Conservation (phyloP, 37 sponge, comb jelly and placozoan species). For the Oscarella lobularis region DNA sequence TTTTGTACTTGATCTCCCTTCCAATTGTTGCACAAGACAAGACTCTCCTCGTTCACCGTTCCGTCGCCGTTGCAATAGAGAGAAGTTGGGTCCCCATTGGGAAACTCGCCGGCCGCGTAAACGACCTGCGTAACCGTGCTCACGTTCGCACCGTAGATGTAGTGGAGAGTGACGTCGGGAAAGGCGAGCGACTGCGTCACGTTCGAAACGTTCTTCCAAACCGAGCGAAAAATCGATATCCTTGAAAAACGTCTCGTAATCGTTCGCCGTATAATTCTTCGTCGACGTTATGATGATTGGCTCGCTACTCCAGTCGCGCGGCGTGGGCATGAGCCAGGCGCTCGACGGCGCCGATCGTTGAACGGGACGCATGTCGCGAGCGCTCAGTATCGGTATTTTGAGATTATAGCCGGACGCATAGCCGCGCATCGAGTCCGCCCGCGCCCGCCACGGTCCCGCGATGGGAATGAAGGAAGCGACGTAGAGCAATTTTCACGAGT, state of each 20-base stretch:
- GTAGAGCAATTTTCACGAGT: conserved; percentile 82
- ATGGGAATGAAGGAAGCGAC: conserved; percentile 59
- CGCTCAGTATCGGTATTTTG: conserved; percentile 27
- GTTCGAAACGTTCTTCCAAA: conserved; percentile 18
- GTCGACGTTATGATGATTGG: conserved; percentile 26
- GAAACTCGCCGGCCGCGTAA: conserved; percentile 34
- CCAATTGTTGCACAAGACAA: conserved; percentile 65
- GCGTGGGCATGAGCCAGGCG: conserved; percentile 52
- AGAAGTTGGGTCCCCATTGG: conserved; percentile 43
- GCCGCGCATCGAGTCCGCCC: conserved; percentile 34
- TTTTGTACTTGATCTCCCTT: conserved; percentile 33
- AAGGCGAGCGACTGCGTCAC: conserved; percentile 23
- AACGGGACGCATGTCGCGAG: conserved; percentile 16
- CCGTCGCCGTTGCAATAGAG: conserved; percentile 70
- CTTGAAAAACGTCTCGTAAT: conserved; percentile 52
- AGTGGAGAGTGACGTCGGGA: conserved; percentile 62
- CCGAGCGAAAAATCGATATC: conserved; percentile 38
- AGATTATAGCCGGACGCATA: conserved; percentile 62
- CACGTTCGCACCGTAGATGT: conserved; percentile 37
- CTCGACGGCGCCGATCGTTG: conserved; percentile 41
- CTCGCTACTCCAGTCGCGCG: conserved; percentile 32
- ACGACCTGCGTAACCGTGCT: conserved; percentile 37
- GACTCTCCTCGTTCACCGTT: conserved; percentile 63
- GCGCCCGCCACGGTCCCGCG: conserved; percentile 80
- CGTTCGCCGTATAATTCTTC: conserved; percentile 59